These are phyloP conservation scores for Ptilonorhynchus violaceus DNA, from an alignment of 2,113 vertebrate species.

Conservation along the genomic window DNA sequence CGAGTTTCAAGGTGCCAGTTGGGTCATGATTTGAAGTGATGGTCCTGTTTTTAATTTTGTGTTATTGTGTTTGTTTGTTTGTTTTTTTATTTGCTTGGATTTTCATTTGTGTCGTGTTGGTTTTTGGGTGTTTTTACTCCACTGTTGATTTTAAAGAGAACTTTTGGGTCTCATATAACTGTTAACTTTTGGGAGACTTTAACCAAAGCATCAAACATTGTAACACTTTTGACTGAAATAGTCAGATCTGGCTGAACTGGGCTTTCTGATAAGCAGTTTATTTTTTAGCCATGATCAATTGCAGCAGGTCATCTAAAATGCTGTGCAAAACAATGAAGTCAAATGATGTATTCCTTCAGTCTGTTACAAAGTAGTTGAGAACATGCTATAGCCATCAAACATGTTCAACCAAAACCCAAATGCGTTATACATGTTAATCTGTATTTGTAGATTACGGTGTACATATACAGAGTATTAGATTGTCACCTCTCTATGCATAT, in stretches of 20 bases:
- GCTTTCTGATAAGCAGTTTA: background rate
- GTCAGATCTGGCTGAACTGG: background rate
- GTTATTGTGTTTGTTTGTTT: background rate
- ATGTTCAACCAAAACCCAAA: background rate
- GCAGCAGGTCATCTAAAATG: background rate
- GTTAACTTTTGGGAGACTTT: background rate
- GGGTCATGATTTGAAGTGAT: background rate
- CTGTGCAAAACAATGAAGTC: background rate
- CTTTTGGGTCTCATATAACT: background rate
- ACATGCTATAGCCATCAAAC: background rate
- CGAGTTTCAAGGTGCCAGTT: background rate
- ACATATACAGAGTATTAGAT: background rate
- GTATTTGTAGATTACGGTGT: background rate
- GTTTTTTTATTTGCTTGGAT: background rate
- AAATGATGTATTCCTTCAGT: background rate
- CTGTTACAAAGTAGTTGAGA: background rate
- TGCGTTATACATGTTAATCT: background rate
- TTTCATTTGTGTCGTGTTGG: background rate
- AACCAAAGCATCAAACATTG: background rate
- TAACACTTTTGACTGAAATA: background rate
- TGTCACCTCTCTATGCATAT: background rate
- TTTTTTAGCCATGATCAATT: background rate
- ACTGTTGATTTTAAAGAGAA: background rate
- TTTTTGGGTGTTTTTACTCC: background rate
- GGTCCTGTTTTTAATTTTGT: background rate